phyloP scores from a whole-genome alignment of 2,113 vertebrate genomes.

The Corydoras maculifer region DNA sequence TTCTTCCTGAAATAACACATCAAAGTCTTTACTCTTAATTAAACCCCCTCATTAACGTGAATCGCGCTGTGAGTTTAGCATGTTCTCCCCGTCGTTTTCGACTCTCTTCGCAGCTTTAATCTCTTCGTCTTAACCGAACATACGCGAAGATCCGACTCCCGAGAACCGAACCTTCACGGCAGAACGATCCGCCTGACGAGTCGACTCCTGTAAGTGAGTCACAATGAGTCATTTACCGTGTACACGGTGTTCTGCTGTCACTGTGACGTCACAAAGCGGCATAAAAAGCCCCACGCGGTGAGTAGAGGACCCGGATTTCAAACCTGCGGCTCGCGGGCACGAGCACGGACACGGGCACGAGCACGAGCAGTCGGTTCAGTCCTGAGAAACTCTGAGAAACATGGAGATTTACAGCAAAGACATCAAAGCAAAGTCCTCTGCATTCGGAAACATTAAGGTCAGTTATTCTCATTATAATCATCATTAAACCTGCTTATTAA shows the following conservation, averaged over 20 bases:
- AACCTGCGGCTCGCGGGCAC: not conserved
- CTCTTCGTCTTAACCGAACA: too few species aligned
- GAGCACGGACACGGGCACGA: too few species aligned
- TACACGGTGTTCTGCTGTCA: not conserved
- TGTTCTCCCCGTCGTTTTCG: too few species aligned
- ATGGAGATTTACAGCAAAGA: not conserved
- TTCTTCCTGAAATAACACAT: too few species aligned
- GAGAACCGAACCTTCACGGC: too few species aligned
- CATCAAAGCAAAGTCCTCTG: not conserved
- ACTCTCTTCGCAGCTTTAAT: too few species aligned
- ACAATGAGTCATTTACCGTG: conserved; percentile 6
- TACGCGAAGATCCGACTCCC: too few species aligned
- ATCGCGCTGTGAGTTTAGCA: too few species aligned
- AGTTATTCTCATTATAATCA: not conserved
- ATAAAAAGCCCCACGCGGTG: not conserved
- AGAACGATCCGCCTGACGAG: not conserved
- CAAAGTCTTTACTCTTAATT: too few species aligned
- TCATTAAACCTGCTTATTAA: not conserved
- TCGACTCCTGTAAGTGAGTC: not conserved
- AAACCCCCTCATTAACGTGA: too few species aligned
- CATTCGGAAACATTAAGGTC: not conserved
- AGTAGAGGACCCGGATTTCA: not conserved
- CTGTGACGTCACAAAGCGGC: not conserved
- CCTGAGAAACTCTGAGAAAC: not conserved
- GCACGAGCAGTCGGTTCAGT: not conserved